Evolutionary conservation across 2,888 invertebrate species (phyloP), one percentile per base, ranked within the genome.

Genomic region (Netelia virgata): DNA sequence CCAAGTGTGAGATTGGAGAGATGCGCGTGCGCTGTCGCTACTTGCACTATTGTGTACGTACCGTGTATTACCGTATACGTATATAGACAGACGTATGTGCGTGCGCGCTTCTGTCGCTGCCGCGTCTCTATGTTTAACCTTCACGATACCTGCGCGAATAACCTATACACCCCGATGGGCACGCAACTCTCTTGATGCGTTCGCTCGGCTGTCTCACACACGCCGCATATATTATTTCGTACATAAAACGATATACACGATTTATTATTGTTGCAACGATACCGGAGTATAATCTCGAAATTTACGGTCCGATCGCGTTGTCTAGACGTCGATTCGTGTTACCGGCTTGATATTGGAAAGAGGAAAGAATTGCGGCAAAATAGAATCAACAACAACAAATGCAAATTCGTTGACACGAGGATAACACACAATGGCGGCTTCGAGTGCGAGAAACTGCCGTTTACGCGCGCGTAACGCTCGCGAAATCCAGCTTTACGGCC

Each of bases 401-500:
- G 50, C 16, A 8, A 59, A 6, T 57, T 57, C 3, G 3, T 47
- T 61, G 47, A 77, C 69, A 77, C 77, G 77, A 69, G 77, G 57
- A 68, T 16, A 11, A 14, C 14, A 47, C n/a, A 64, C 57, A 41
- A 43, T 64, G 28, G 63, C 64, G 16, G 20, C 28, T n/a, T 11
- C 50, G 43, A 50, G 41, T 11, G 20, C n/a, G 20, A 47, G 41
- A 59, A 47, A 47, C 47, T 47, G 47, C 11, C 36, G 47, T 14
- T 68, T 50, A 28, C 47, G 11, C 57, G 69, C 68, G 79, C 74
- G 83, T 76, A 72, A 85, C 73, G 76, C 72, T 78, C 82, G 61
- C 77, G 82, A 74, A 61, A 84, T 85, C 75, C 70, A 85, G 84
- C 84, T 85, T 82, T 85, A 84, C 83, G 84, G 86, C 83, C 84